Conservation (phyloP, 2,113 vertebrate species). For the Corythoichthys intestinalis region DNA sequence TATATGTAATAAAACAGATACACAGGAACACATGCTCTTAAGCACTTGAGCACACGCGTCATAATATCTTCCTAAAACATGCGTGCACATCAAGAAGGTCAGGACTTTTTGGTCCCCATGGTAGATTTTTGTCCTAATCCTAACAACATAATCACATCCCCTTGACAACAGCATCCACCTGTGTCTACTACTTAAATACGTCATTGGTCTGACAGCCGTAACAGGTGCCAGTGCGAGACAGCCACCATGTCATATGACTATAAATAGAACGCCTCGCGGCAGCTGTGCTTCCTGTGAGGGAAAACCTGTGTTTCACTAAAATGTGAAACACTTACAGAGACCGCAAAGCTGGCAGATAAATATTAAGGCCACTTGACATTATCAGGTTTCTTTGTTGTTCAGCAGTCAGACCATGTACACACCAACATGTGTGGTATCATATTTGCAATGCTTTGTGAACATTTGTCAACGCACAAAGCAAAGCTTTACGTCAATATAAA, state of each 20-base stretch:
- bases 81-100: neutral
- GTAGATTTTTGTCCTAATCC: constrained; percentile 45
- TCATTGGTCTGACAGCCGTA: constrained; percentile 46
- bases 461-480: neutral
- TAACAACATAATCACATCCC: constrained; percentile 56
- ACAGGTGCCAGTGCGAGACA: constrained; percentile 46
- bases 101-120: constrained; percentile 15
- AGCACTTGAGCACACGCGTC: constrained; percentile 8
- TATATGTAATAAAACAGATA: constrained; percentile 30
- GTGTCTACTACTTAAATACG: constrained; percentile 43
- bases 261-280: constrained; percentile 62
- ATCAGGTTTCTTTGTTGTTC: constrained; percentile 47
- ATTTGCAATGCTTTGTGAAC: neutral
- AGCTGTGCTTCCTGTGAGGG: constrained; percentile 42
- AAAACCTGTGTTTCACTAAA: constrained; percentile 37
- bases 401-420: neutral
- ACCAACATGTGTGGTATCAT: neutral
- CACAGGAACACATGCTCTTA: constrained; percentile 13
- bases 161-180: constrained; percentile 56
- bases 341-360: constrained; percentile 39
- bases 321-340: constrained; percentile 44
- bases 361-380: constrained; percentile 49
- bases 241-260: constrained; percentile 61
- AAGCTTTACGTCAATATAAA: neutral
- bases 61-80: constrained; percentile 4